Evolutionary conservation across 2,888 invertebrate species (phyloP), one percentile per base, ranked within the genome.

Genomic region (Automeris io): DNA sequence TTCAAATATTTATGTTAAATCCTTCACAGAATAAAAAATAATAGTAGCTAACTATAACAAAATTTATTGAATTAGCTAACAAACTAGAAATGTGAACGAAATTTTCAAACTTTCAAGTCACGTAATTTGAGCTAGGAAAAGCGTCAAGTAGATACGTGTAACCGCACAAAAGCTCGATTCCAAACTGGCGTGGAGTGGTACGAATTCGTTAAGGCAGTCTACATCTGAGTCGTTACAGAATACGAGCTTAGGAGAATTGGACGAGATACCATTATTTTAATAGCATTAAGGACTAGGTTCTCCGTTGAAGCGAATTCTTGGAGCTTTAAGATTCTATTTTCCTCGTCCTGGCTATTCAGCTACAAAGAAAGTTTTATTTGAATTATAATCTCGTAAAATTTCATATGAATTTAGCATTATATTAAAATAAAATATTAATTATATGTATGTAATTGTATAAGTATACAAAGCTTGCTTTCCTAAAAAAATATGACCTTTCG

Each of bases 181-280:
- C 6, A 16, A 29, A 29, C 29, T 29, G 29, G 29, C 29, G 26
- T 16, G 8, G 16, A 5, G 8, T 8, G 13, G 29, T 29, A 13
- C 29, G 29, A 29, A 29, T 29, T 29, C 16, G 29, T 29, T 29
- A 29, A 29, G 29, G 29, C 16, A 16, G 29, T 16, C 29, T 29
- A 29, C 29, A 29, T 29, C 29, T n/a, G 29, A 16, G 16, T 29
- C 29, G 29, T 29, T 29, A 29, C 29, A 16, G 29, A 33, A 33
- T 21, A 37, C 8, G 22, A 22, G 31, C 21, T 31, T 37, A n/a
- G 22, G 22, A 29, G 29, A 29, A 29, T 29, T 29, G 29, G 16
- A 29, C 29, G 22, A 31, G 37, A 31, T 22, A 11, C 21, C 18
- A 37, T 37, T 23, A 22, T 31, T 37, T 37, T 37, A 8, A 35